Conservation (phyloP, 1,140 invertebrate species). For the Samia ricini region DNA sequence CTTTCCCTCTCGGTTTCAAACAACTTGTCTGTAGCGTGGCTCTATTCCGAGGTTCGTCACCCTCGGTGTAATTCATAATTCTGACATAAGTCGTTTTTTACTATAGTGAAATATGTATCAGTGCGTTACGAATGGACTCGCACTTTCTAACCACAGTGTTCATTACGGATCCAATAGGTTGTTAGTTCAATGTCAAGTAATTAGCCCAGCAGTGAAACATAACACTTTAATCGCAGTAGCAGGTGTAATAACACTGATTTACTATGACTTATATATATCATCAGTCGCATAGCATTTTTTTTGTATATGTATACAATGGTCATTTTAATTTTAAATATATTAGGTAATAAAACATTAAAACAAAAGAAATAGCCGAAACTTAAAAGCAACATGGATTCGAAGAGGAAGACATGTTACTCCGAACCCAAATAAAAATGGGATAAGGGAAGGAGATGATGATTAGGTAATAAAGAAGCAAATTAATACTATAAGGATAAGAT, state of each 20-base stretch:
- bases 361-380: too few species aligned
- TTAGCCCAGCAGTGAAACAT: slow-evolving; percentile 43
- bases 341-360: too few species aligned
- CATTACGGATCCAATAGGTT: slow-evolving; percentile 34
- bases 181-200: slow-evolving; percentile 30
- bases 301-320: too few species aligned
- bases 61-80: slow-evolving; percentile 37
- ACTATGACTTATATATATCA: slow-evolving; percentile 22
- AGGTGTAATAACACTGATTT: slow-evolving; percentile 37
- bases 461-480: too few species aligned
- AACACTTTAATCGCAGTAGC: slow-evolving; percentile 43
- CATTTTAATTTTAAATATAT: too few species aligned
- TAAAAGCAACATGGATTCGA: too few species aligned
- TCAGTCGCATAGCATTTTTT: slow-evolving; percentile 40
- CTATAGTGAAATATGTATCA: neutral
- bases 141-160: slow-evolving; percentile 44
- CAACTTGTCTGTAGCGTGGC: neutral
- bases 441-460: too few species aligned
- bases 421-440: too few species aligned
- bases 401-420: too few species aligned
- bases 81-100: slow-evolving; percentile 19
- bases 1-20: slow-evolving; percentile 47
- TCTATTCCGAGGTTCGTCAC: slow-evolving; percentile 25
- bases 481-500: too few species aligned
- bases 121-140: slow-evolving; percentile 17